Evolutionary conservation across 2,113 vertebrate genomes (phyloP).

Genomic region (Scolopax mira): DNA sequence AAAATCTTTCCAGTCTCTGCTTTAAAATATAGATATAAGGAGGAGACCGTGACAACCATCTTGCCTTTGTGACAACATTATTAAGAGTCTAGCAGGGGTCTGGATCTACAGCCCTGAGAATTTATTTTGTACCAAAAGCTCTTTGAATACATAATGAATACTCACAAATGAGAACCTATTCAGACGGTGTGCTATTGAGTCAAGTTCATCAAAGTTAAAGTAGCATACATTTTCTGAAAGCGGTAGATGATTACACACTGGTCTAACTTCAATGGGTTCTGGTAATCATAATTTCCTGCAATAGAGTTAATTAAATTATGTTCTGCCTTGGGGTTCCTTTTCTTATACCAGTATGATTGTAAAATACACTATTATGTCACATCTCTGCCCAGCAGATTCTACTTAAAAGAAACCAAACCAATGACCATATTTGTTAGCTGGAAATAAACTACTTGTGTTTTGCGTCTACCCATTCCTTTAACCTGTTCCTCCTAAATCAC

Average conservation of each 20-base stretch:
- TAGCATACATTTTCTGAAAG: conserved; percentile 49
- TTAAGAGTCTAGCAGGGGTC: not conserved
- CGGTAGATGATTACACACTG: conserved; percentile 39
- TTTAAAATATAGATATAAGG: not conserved
- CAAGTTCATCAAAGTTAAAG: conserved; percentile 59
- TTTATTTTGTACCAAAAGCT: conserved; percentile 37
- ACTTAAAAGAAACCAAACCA: not conserved
- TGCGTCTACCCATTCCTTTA: not conserved
- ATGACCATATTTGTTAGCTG: not conserved
- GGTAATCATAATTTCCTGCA: conserved; percentile 50
- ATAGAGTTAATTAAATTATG: conserved; percentile 51
- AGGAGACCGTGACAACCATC: not conserved
- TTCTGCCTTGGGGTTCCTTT: conserved; percentile 11
- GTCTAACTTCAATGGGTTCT: conserved; percentile 43
- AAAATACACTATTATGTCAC: not conserved
- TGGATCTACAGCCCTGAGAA: conserved; percentile 5
- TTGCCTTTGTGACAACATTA: conserved; percentile 18
- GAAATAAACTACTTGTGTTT: not conserved
- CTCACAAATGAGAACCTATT: conserved; percentile 47
- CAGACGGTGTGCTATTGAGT: conserved; percentile 11
- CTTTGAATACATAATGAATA: conserved; percentile 32
- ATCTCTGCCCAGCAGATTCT: not conserved
- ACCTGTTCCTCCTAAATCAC: not conserved
- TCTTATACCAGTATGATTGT: not conserved
- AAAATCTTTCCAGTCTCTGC: not conserved